Conservation (phyloP, 1,140 invertebrate genomes). For the Halyomorpha halys region DNA sequence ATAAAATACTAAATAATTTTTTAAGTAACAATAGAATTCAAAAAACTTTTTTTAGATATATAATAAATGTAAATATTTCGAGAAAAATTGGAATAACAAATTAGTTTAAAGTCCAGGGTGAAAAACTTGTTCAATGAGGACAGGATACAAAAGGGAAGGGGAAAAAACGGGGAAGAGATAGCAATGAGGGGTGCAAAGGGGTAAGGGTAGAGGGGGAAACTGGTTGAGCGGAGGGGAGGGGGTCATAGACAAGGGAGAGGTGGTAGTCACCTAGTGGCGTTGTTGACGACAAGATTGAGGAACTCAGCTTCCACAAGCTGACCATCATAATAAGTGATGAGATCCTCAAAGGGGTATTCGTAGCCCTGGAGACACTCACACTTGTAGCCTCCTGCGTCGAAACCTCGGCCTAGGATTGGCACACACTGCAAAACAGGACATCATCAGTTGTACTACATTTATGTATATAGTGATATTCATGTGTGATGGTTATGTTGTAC, state of each 20-base stretch:
- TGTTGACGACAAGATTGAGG: slow-evolving; percentile 67
- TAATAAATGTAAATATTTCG: background rate
- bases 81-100: background rate
- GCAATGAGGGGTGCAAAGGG: slow-evolving; percentile 2
- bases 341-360: slow-evolving; percentile 93
- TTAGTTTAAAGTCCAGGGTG: background rate
- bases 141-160: slow-evolving; percentile 14
- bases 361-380: slow-evolving; percentile 95
- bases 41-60: too few relatives aligned
- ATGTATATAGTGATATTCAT: slow-evolving; percentile 5
- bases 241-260: slow-evolving; percentile 11
- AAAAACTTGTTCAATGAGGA: slow-evolving; percentile 8
- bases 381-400: slow-evolving; percentile 91
- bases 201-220: slow-evolving; percentile 17
- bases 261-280: slow-evolving; percentile 51
- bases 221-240: slow-evolving; percentile 20
- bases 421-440: slow-evolving; percentile 63
- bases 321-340: slow-evolving; percentile 90
- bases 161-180: slow-evolving; percentile 12
- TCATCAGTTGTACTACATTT: slow-evolving; percentile 2
- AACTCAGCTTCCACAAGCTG: slow-evolving; percentile 93
- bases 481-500: slow-evolving; percentile 14
- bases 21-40: too few relatives aligned
- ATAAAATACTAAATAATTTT: too few relatives aligned
- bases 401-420: slow-evolving; percentile 81